phyloP scores from a whole-genome alignment of 1,140 invertebrate genomes.

The Atta colombica region DNA sequence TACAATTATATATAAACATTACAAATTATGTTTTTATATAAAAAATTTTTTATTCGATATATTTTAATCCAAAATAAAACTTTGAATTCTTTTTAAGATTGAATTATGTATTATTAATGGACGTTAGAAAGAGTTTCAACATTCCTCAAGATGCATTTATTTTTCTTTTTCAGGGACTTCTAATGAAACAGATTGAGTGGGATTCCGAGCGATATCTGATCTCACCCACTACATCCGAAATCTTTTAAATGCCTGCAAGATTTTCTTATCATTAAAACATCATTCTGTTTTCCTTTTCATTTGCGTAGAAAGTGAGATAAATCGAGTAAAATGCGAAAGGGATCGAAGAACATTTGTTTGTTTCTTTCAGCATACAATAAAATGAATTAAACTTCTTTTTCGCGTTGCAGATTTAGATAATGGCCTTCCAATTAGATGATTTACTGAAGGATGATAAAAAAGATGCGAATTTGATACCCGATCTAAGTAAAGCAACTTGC shows the following conservation, averaged over 20 bases:
- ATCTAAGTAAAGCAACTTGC: conserved; percentile 92
- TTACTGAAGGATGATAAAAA: conserved; percentile 93
- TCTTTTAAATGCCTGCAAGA: conserved; percentile 71
- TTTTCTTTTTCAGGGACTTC: conserved; percentile 81
- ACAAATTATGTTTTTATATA: no score
- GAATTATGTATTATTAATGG: not conserved
- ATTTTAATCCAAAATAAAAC: not conserved
- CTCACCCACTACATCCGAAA: conserved; percentile 78
- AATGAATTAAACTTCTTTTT: conserved; percentile 57
- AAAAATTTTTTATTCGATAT: not conserved
- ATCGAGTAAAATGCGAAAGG: conserved; percentile 36
- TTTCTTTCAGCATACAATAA: not conserved
- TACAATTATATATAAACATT: no score
- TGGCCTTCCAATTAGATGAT: conserved; percentile 92
- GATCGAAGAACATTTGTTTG: not conserved
- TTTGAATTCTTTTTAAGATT: not conserved
- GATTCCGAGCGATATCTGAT: conserved; percentile 81
- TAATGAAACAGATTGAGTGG: conserved; percentile 85
- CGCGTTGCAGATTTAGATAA: conserved; percentile 79
- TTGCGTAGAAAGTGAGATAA: conserved; percentile 66
- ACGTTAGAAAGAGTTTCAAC: not conserved
- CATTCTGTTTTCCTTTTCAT: conserved; percentile 69
- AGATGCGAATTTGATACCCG: conserved; percentile 93
- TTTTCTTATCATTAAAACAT: conserved; percentile 13
- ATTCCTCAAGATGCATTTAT: conserved; percentile 16